A percentile compares a stretch with the other conserved stretches of the same genome.
phyloP scores from a whole-genome alignment of 1,140 invertebrate genomes.

The Zaprionus inermis region DNA sequence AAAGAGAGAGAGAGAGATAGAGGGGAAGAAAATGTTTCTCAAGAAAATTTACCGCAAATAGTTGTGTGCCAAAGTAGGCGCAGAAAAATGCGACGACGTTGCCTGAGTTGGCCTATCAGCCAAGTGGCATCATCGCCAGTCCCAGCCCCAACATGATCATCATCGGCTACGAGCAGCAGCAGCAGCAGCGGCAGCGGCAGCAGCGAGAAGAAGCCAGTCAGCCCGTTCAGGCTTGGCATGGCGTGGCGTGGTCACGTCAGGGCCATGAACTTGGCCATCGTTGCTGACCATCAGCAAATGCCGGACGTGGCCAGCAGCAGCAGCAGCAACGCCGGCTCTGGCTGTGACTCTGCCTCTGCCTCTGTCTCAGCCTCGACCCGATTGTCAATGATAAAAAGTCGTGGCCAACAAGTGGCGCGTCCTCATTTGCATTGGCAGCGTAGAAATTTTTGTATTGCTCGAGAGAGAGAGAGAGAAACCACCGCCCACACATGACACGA shows the following conservation, averaged over 20 bases:
- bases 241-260: slow-evolving; percentile 73
- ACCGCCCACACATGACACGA: slow-evolving; percentile 69
- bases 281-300: slow-evolving; percentile 72
- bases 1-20: not conserved
- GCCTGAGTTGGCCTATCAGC: slow-evolving; percentile 67
- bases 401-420: slow-evolving; percentile 79
- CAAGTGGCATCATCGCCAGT: slow-evolving; percentile 72
- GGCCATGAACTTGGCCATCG: slow-evolving; percentile 72
- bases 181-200: slow-evolving; percentile 41
- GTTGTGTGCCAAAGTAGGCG: slow-evolving; percentile 72
- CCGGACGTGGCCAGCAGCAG: slow-evolving; percentile 39
- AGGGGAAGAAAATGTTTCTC: slow-evolving; percentile 52
- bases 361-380: slow-evolving; percentile 25
- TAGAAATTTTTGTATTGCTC: slow-evolving; percentile 69
- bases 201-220: slow-evolving; percentile 1
- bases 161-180: slow-evolving; percentile 17
- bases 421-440: slow-evolving; percentile 68
- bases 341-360: too few relatives aligned
- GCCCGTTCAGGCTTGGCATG: slow-evolving; percentile 46
- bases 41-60: slow-evolving; percentile 69
- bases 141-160: slow-evolving; percentile 24
- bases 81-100: slow-evolving; percentile 69
- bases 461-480: slow-evolving; percentile 31
- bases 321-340: not conserved
- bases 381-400: slow-evolving; percentile 76